Evolutionary conservation across 2,797 vertebrate genomes (phyloP).

Genomic region (Enteromius paludinosus): DNA sequence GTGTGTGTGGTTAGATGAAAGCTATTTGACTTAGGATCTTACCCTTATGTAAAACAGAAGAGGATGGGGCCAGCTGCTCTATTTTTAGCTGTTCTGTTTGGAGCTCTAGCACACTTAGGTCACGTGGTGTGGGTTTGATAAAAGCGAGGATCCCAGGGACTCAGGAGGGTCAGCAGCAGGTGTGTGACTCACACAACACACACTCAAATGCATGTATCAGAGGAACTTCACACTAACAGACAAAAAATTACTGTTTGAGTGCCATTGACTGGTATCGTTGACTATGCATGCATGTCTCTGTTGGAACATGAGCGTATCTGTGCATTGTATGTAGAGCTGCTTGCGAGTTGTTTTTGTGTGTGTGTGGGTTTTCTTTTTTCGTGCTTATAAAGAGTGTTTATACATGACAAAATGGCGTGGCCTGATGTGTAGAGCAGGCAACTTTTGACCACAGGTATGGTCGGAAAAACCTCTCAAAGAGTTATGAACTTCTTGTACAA

Average conservation of each 20-base stretch:
- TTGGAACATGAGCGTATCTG: background rate
- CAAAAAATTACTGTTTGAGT: background rate
- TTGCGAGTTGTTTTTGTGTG: background rate
- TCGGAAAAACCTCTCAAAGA: background rate
- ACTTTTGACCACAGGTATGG: background rate
- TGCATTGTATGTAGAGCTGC: background rate
- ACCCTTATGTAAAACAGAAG: constrained; percentile 75
- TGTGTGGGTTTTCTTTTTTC: background rate
- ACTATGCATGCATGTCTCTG: constrained; percentile 11
- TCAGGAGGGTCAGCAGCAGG: constrained; percentile 70
- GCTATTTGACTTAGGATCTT: constrained; percentile 25
- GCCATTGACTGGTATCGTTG: background rate
- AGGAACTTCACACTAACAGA: background rate
- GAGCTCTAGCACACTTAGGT: constrained; percentile 73
- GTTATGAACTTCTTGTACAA: background rate
- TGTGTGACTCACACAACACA: constrained; percentile 43
- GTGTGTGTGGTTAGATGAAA: constrained; percentile 20
- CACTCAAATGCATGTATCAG: background rate
- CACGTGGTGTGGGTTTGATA: constrained; percentile 76
- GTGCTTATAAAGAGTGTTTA: background rate
- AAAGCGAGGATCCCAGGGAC: constrained; percentile 78
- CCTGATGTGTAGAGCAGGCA: constrained; percentile 3
- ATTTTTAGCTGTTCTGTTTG: constrained; percentile 80
- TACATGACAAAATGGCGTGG: background rate
- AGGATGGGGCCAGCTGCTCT: constrained; percentile 76